Evolutionary conservation across 2,113 vertebrate genomes (phyloP).

Genomic region (Pollachius pollachius): DNA sequence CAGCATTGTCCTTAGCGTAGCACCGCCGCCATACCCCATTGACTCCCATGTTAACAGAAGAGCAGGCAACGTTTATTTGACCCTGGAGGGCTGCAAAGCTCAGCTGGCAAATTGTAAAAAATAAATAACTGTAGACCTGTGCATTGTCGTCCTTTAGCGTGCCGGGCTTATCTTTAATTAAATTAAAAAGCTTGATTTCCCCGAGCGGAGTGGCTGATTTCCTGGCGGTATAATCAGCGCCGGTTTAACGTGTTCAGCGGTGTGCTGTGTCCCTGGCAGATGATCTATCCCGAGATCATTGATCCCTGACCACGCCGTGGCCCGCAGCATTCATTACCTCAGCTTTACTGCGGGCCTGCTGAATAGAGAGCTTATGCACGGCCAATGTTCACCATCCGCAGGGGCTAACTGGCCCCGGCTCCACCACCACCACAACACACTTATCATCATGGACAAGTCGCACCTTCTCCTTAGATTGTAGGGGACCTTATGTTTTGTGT

Average conservation of each 20-base stretch:
- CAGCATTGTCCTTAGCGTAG: background rate
- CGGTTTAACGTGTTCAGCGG: constrained; percentile 34
- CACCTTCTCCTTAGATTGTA: too few species aligned
- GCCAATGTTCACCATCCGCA: constrained; percentile 3
- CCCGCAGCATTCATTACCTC: constrained; percentile 29
- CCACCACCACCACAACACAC: too few species aligned
- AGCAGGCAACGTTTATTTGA: constrained; percentile 44
- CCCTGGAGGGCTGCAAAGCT: constrained; percentile 48
- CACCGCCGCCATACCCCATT: constrained; percentile 22
- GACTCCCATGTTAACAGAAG: constrained; percentile 49
- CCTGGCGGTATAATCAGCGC: constrained; percentile 60
- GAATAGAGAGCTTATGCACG: background rate
- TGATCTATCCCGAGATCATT: constrained; percentile 53
- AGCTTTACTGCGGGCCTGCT: constrained; percentile 16
- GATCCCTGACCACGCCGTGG: constrained; percentile 48
- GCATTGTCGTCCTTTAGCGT: constrained; percentile 27
- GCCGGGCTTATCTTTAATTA: constrained; percentile 62
- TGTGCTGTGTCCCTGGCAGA: constrained; percentile 49
- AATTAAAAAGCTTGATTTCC: constrained; percentile 69
- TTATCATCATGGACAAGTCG: too few species aligned
- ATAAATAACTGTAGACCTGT: constrained; percentile 41
- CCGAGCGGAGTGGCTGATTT: constrained; percentile 53
- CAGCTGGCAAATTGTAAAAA: constrained; percentile 56
- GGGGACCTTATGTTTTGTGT: too few species aligned
- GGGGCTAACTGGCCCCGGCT: too few species aligned